Percentiles rank a stretch among this genome's conserved stretches.
These are phyloP conservation scores for Bathybates hornii DNA, from an alignment of 2,113 vertebrate species.

Conservation along the genomic window DNA sequence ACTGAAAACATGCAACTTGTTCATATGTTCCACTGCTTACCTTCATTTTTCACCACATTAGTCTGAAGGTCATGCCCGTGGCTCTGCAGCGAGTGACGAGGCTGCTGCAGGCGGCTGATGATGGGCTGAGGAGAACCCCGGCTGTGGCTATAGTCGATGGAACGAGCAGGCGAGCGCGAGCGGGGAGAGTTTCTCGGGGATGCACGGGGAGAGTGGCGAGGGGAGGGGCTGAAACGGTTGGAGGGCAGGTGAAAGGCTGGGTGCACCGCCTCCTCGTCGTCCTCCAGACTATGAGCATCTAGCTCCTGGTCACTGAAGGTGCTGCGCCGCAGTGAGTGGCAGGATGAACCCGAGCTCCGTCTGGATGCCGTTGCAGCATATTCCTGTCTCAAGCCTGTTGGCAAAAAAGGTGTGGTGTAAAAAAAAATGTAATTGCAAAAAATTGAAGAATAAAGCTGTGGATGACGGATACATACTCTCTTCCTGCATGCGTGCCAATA, in stretches of 20 bases:
- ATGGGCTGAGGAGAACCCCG: slow-evolving; percentile 89
- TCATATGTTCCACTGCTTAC: slow-evolving; percentile 57
- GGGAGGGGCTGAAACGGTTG: slow-evolving; percentile 90
- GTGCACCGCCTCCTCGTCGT: slow-evolving; percentile 88
- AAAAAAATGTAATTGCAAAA: neutral
- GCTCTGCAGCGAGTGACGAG: slow-evolving; percentile 92
- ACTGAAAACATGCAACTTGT: neutral
- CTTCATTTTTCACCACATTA: slow-evolving; percentile 92
- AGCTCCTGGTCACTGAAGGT: slow-evolving; percentile 96
- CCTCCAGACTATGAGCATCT: slow-evolving; percentile 93
- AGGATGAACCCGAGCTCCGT: slow-evolving; percentile 95
- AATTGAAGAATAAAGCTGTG: neutral
- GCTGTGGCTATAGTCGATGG: slow-evolving; percentile 81
- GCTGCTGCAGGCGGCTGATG: slow-evolving; percentile 93
- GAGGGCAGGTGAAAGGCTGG: slow-evolving; percentile 82
- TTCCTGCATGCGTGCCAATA: slow-evolving; percentile 97
- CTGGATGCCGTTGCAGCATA: slow-evolving; percentile 92
- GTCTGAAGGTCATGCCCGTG: slow-evolving; percentile 87
- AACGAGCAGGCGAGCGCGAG: slow-evolving; percentile 89
- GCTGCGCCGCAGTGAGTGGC: slow-evolving; percentile 89
- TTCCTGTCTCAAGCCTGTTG: slow-evolving; percentile 89
- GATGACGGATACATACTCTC: slow-evolving; percentile 74
- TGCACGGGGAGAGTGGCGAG: slow-evolving; percentile 88
- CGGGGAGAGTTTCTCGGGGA: slow-evolving; percentile 94
- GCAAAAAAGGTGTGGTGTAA: neutral